phyloP scores from a whole-genome alignment of 2,888 invertebrate genomes.

The Cheilosia soror region DNA sequence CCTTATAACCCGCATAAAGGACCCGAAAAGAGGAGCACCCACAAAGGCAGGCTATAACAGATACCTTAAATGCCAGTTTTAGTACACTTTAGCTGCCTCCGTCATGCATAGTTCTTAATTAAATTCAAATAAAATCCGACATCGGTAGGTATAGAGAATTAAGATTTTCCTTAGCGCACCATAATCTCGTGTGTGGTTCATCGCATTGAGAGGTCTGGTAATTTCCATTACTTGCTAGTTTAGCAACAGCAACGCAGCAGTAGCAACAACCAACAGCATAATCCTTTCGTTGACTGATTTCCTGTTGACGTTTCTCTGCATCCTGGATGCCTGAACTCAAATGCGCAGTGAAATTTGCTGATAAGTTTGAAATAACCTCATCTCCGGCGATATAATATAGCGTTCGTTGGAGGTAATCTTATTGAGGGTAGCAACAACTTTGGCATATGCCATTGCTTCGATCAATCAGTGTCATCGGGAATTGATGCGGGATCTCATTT shows the following conservation, averaged over 20 bases:
- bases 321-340: background rate
- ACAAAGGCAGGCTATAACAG: background rate
- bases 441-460: conserved; percentile 38
- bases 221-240: conserved; percentile 32
- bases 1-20: conserved; percentile 17
- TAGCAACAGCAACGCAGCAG: background rate
- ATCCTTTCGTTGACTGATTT: conserved; percentile 21
- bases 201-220: conserved; percentile 16
- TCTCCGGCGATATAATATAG: conserved; percentile 1
- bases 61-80: conserved; percentile 8
- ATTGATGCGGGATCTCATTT: conserved; percentile 30
- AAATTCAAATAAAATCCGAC: conserved; percentile 41
- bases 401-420: conserved; percentile 46
- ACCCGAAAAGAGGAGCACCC: background rate
- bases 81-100: background rate
- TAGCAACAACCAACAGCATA: conserved; percentile 4
- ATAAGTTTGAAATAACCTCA: conserved; percentile 51
- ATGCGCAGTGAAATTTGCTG: conserved; percentile 29
- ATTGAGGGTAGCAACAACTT: conserved; percentile 38
- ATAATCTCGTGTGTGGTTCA: background rate
- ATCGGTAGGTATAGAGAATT: conserved; percentile 1
- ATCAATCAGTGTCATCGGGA: conserved; percentile 62
- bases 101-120: conserved; percentile 25
- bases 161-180: background rate
- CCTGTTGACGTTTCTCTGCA: conserved; percentile 30